Percentiles rank a stretch among this genome's conserved stretches.
Evolutionary conservation across 2,113 vertebrate genomes (phyloP).

Genomic region (Aplodontia rufa): DNA sequence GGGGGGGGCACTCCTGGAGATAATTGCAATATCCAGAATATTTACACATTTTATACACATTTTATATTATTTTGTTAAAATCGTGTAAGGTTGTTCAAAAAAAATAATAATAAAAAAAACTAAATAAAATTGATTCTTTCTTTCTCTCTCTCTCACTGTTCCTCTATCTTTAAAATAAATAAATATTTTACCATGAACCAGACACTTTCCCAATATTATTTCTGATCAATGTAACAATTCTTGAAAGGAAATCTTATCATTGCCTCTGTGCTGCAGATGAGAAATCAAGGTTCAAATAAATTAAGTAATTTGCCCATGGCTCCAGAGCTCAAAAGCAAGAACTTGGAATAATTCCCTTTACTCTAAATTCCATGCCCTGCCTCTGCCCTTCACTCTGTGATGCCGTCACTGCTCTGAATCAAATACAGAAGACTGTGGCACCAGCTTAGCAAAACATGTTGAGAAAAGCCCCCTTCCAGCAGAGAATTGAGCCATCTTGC

Average conservation of each 20-base stretch:
- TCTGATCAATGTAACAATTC: slow-evolving; percentile 16
- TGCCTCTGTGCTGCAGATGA: not conserved
- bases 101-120: too few relatives aligned
- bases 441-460: not conserved
- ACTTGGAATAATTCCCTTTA: not conserved
- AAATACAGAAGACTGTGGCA: not conserved
- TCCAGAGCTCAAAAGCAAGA: not conserved
- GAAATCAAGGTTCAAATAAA: not conserved
- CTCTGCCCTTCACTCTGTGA: not conserved
- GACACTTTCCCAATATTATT: not conserved
- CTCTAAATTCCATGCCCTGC: not conserved
- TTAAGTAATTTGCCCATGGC: not conserved
- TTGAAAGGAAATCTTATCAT: not conserved
- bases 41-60: too few relatives aligned
- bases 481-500: not conserved
- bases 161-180: too few relatives aligned
- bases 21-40: too few relatives aligned
- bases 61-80: too few relatives aligned
- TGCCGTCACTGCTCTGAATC: not conserved
- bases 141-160: too few relatives aligned
- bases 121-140: too few relatives aligned
- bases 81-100: too few relatives aligned
- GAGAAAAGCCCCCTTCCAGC: not conserved
- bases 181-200: too few relatives aligned
- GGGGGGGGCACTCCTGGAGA: too few relatives aligned